Evolutionary conservation across 2,888 invertebrate genomes (phyloP), one percentile per base, ranked within the genome.

Genomic region (Himalopsyche tibetana): DNA sequence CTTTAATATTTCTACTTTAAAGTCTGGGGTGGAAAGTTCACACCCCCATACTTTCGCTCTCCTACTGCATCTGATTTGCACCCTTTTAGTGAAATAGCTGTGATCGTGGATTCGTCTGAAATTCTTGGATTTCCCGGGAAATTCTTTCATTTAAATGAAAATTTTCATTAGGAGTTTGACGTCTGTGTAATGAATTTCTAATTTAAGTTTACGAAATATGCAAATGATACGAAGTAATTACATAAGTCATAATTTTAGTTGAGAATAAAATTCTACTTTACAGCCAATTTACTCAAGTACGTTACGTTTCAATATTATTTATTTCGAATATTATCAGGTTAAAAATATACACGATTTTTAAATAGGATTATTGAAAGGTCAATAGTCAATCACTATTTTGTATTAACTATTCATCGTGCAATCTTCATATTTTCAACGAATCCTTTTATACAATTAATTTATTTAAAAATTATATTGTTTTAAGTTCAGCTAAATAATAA

Each of bases 1-100:
- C 88, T 88, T 88, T 88, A 88, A 88, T 88, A 88, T 88, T 88
- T 88, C 88, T 88, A 88, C 87, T 88, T 88, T 88, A 88, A 88
- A 88, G 88, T 88, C 88, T 84, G 81, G 87, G 86, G 84, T 87
- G 86, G 56, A 83, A 83, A 82, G 80, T 87, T 84, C 80, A 80
- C 84, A 84, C 84, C 84, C 84, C 80, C 84, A 80, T 45, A 80
- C 80, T 80, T 80, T 80, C 42, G 45, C 11, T 80, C 51, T 80
- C 69, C 69, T 55, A 36, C 81, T 83, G 86, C 83, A 86, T 83
- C 83, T 83, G 83, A 86, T 86, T 86, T 85, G 80, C 84, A 85
- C 87, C 87, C 87, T 84, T 42, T 82, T 80, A 74, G 74, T 74
- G 74, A 74, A 74, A 74, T 74, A 74, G 74, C 74, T 74, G 74